Base-by-base conservation (phyloP, 2,888 invertebrate species). In the Hemistola chrysoprasaria region DNA sequence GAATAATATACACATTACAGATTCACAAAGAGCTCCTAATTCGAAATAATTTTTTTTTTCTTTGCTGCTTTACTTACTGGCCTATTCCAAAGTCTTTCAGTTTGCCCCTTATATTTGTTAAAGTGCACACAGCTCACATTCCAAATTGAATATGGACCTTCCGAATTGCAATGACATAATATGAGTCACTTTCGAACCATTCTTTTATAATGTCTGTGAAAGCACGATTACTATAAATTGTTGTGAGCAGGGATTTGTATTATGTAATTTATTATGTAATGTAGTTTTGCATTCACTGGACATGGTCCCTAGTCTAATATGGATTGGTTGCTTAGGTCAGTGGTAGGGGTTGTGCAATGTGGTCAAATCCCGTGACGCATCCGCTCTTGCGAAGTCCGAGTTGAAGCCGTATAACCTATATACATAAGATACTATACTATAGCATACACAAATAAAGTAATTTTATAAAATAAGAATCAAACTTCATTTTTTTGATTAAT, bases 201-300 rank as follows among this genome's bases (percentile, higher is more conserved):
- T 29, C 52, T 50, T 54, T 48, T 43, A 10, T 32, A 42, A 47
- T 54, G 37, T 21, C 41, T 73, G 79, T 75, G 79, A 83, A 83
- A 81, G 78, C 78, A 44, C 62, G 58, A 61, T 67, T 62, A 65
- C 55, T 22, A 36, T 47, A 35, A 25, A 41, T 44, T 8, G 31
- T 11, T 21, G 22, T 43, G 29, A 27, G 23, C 30, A 47, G 45
- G 22, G 42, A 41, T 43, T 46, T 47, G 41, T 38, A 48, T 48
- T 48, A 44, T 40, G 33, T 52, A 42, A 48, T 52, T 48, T 28
- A 50, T 55, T 48, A 43, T 46, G 28, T 40, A 55, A 55, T 38
- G 6, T 37, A 16, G 25, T 22, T 51, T 47, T 40, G 42, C 44
- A 50, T 50, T 49, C 45, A 37, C 11, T 40, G 35, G 23, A 25